Evolutionary conservation across 2,888 invertebrate species (phyloP), one percentile per base, ranked within the genome.

Genomic region (Danaus chrysippus): DNA sequence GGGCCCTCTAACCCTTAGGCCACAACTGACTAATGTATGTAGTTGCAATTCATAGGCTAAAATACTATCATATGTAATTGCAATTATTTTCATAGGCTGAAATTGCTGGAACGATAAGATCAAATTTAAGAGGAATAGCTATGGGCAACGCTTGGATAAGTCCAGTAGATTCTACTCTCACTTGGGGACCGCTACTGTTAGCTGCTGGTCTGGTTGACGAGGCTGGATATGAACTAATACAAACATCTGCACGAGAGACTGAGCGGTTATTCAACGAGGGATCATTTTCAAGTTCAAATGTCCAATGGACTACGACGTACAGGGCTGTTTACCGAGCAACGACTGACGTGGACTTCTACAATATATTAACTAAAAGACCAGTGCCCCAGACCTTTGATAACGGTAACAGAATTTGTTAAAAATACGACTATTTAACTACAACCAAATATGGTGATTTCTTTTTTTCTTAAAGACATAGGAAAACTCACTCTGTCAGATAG

Each of bases 71-170:
- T 17, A 54, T 23, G 59, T 53, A 15, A 42, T 23, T 54, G 8
- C n/a, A 13, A 11, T 52, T 13, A 56, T 12, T 57, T 11, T n/a
- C 23, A 8, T 75, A 95, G 93, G 94, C 94, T n/a, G 93, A 95
- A 71, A 76, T 92, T 68, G 82, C 82, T 0, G 93, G 93, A 0
- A 89, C 91, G 43, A 92, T 96, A 34, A 84, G 87, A 54, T 94
- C 94, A 46, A 95, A 95, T 71, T 91, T 98, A 57, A 91, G 92
- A 73, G 97, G 97, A 0, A 93, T 98, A 19, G 95, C 94, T 0
- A 92, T 98, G 81, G 97, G 97, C 1, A 97, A 97, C 82, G 94
- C 97, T 0, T 98, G 97, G 97, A 96, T 97, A 66, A 95, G 95
- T 1, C 97, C 97, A 0, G 93, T 97, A 58, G 97, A 97, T 77